Percentiles rank a stretch among this genome's conserved stretches.
phyloP scores from a whole-genome alignment of 64 coral and sea anemone species.

The Montipora efflorescens region DNA sequence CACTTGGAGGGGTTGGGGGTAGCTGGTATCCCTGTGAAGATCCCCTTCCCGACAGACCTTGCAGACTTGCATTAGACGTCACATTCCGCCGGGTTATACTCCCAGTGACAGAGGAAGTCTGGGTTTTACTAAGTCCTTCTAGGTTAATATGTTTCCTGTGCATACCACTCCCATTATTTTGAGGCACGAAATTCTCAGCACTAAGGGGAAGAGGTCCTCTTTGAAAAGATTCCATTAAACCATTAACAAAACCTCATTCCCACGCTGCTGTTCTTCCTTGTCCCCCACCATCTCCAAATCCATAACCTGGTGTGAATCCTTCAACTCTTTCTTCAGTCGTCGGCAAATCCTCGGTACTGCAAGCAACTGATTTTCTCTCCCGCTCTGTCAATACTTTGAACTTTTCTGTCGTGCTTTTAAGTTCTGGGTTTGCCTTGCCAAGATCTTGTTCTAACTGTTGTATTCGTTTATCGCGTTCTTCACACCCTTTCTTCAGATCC shows the following conservation, averaged over 20 bases:
- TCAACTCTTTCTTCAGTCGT: constrained; percentile 16
- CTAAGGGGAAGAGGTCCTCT: background rate
- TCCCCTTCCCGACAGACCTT: background rate
- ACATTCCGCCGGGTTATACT: constrained; percentile 12
- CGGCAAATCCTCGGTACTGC: constrained; percentile 54
- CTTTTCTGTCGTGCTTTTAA: constrained; percentile 27
- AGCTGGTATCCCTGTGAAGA: constrained; percentile 29
- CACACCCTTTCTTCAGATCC: constrained; percentile 50
- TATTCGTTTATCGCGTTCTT: constrained; percentile 39
- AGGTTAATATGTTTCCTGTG: background rate
- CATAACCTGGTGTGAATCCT: background rate
- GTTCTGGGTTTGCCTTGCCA: background rate
- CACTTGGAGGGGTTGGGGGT: constrained; percentile 63
- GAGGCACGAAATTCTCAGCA: background rate
- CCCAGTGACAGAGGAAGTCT: background rate
- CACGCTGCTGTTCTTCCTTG: background rate
- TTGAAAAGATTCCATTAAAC: background rate
- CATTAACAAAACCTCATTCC: background rate
- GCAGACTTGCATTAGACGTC: background rate
- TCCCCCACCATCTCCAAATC: background rate
- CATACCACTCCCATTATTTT: constrained; percentile 1
- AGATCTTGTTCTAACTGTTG: constrained; percentile 64
- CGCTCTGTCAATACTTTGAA: constrained; percentile 14
- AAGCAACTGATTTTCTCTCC: constrained; percentile 40
- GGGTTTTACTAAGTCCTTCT: constrained; percentile 4